phyloP scores from a whole-genome alignment of 2,888 invertebrate species.

The Pyrrhia umbra region DNA sequence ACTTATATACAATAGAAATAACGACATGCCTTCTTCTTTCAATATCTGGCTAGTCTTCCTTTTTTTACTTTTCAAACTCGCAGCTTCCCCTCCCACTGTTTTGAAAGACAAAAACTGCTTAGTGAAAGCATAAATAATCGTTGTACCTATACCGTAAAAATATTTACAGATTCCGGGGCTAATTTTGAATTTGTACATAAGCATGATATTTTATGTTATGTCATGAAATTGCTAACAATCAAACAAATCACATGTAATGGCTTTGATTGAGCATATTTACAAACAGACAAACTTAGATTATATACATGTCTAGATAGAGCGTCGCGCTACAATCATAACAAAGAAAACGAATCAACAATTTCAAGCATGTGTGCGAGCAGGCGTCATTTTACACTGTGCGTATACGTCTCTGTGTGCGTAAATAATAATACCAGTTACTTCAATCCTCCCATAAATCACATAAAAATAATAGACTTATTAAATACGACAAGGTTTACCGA shows the following conservation, averaged over 20 bases:
- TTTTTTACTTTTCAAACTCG: constrained; percentile 68
- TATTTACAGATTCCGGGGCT: not conserved
- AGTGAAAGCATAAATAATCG: constrained; percentile 1
- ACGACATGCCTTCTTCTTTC: constrained; percentile 79
- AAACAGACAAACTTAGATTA: no score
- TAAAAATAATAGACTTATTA: no score
- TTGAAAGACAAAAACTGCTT: constrained; percentile 58
- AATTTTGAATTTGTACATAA: not conserved
- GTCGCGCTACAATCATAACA: no score
- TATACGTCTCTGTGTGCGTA: no score
- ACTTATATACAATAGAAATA: constrained; percentile 52
- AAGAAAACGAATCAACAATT: no score
- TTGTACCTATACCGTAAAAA: not conserved
- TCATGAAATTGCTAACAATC: not conserved
- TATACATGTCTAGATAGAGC: no score
- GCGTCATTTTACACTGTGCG: no score
- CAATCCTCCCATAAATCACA: no score
- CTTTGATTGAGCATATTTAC: not conserved
- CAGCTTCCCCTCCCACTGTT: constrained; percentile 78
- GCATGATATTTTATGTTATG: no score
- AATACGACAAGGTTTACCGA: no score
- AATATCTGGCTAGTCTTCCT: constrained; percentile 64
- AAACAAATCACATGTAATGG: not conserved
- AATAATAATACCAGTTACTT: no score
- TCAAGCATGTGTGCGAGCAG: no score